phyloP scores from a whole-genome alignment of 2,888 invertebrate genomes.

The Panopea generosa region DNA sequence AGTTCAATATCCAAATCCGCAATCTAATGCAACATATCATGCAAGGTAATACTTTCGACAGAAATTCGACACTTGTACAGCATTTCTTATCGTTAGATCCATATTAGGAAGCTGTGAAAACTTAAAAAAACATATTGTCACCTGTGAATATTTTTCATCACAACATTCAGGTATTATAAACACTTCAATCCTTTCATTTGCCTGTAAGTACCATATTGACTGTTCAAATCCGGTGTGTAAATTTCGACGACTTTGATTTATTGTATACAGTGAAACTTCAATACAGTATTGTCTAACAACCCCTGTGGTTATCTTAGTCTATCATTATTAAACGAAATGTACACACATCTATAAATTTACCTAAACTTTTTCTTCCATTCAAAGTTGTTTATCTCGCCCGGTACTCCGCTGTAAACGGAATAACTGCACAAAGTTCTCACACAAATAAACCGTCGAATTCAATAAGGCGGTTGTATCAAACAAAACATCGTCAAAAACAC shows the following conservation, averaged over 20 bases:
- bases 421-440: constrained; percentile 20
- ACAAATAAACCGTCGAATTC: constrained; percentile 22
- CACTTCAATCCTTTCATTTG: constrained; percentile 8
- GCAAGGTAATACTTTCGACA: constrained; percentile 14
- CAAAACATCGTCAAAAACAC: constrained; percentile 20
- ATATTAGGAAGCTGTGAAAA: constrained; percentile 8
- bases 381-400: constrained; percentile 40
- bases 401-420: constrained; percentile 28
- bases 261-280: constrained; percentile 30
- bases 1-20: too few species aligned
- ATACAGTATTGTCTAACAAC: too few species aligned
- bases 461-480: constrained; percentile 38
- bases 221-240: constrained; percentile 15
- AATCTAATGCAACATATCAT: constrained; percentile 16
- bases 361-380: constrained; percentile 31
- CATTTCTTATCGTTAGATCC: constrained; percentile 30
- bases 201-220: neutral
- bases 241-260: constrained; percentile 36
- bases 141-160: neutral
- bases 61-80: constrained; percentile 24
- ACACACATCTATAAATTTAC: constrained; percentile 29
- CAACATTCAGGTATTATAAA: constrained; percentile 6
- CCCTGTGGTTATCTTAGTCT: neutral
- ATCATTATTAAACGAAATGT: constrained; percentile 5
- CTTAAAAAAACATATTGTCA: too few species aligned